phyloP scores from a whole-genome alignment of 2,888 invertebrate genomes.

The Stenolophus ochropezus region DNA sequence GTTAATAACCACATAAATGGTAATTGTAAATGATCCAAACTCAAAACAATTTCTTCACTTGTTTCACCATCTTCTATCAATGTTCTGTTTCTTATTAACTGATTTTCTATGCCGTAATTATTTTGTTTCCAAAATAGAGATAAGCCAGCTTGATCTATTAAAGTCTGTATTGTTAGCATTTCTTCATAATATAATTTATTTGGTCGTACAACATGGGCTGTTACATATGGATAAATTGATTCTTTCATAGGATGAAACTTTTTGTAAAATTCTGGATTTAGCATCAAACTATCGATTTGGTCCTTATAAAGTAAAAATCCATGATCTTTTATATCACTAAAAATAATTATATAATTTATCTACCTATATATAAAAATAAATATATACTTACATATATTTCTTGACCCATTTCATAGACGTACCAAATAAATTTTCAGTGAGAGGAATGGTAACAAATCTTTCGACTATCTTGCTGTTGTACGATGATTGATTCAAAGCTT shows the following conservation, averaged over 20 bases:
- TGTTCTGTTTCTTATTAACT: neutral
- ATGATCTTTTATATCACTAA: neutral
- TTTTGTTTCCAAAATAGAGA: neutral
- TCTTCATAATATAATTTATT: conserved; percentile 33
- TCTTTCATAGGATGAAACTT: neutral
- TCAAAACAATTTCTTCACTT: conserved; percentile 2
- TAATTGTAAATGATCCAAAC: conserved; percentile 26
- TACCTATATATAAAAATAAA: neutral
- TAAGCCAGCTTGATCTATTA: conserved; percentile 21
- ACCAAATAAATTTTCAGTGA: neutral
- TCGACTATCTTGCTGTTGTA: neutral
- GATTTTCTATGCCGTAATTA: conserved; percentile 29
- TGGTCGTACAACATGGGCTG: neutral
- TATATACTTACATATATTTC: conserved; percentile 8
- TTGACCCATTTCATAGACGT: neutral
- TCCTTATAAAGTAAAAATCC: neutral
- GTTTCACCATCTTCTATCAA: neutral
- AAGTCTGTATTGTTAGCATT: neutral
- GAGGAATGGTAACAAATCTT: neutral
- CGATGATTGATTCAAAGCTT: neutral
- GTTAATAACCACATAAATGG: conserved; percentile 4
- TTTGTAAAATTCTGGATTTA: neutral
- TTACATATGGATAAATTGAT: neutral
- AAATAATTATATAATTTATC: neutral
- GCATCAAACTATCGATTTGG: conserved; percentile 1